Evolutionary conservation across 2,113 vertebrate species (phyloP).

Genomic region (Trematocara unimaculatum): DNA sequence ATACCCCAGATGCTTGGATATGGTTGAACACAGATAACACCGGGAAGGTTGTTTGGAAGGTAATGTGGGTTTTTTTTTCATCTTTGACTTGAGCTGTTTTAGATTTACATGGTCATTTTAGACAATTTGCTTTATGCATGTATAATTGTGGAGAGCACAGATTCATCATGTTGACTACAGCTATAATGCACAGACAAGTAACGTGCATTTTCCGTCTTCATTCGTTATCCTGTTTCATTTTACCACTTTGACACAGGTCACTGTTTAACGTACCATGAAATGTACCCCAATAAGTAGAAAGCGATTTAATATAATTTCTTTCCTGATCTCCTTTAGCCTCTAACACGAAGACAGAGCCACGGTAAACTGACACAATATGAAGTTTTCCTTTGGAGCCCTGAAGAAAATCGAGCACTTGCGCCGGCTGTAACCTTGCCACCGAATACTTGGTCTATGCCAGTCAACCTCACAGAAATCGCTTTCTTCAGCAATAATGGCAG

Average conservation of each 20-base stretch:
- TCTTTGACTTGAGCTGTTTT: background rate
- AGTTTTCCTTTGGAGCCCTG: conserved; percentile 51
- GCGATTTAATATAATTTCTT: background rate
- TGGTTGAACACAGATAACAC: conserved; percentile 54
- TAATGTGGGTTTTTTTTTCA: background rate
- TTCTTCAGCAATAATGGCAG: background rate
- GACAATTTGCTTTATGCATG: background rate
- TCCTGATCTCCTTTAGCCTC: conserved; percentile 38
- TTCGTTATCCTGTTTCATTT: background rate
- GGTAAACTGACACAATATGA: conserved; percentile 58
- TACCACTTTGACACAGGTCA: background rate
- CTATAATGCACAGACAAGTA: background rate
- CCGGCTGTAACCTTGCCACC: background rate
- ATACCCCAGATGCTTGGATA: conserved; percentile 67
- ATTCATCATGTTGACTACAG: background rate
- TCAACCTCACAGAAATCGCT: conserved; percentile 50
- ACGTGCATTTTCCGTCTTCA: background rate
- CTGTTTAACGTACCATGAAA: background rate
- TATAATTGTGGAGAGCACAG: background rate
- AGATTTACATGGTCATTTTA: background rate
- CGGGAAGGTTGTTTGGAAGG: conserved; percentile 70
- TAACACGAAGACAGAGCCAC: conserved; percentile 52
- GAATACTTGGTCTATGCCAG: background rate
- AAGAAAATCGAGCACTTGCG: background rate
- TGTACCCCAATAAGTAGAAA: background rate